Conservation (phyloP, 2,113 vertebrate genomes). For the Helogale parvula region DNA sequence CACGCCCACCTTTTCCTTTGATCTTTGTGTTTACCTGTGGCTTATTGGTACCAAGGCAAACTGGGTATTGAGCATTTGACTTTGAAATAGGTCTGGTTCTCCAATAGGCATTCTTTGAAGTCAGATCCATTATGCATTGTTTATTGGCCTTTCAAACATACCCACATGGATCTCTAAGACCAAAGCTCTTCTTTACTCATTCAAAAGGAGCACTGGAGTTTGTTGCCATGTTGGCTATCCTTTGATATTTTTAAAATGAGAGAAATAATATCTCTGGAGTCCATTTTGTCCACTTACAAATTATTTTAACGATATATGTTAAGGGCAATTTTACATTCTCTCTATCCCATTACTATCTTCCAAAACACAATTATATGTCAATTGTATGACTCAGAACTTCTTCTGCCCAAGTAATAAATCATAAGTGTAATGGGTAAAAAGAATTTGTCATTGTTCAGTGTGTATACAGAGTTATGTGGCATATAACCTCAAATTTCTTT, state of each 20-base stretch:
- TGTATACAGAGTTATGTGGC: conserved; percentile 62
- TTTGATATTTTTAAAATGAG: conserved; percentile 72
- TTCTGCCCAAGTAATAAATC: conserved; percentile 68
- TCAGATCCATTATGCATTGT: conserved; percentile 73
- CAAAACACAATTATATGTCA: conserved; percentile 74
- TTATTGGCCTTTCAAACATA: conserved; percentile 69
- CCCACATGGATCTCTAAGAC: conserved; percentile 71
- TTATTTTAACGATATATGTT: conserved; percentile 69
- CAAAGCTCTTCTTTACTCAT: conserved; percentile 48
- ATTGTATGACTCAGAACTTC: conserved; percentile 68
- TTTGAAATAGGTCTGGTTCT: conserved; percentile 75
- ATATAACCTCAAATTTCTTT: conserved; percentile 78
- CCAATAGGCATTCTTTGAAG: conserved; percentile 76
- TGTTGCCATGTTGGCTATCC: conserved; percentile 39
- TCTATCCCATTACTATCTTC: conserved; percentile 64
- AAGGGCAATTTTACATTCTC: conserved; percentile 49
- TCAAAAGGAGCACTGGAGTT: conserved; percentile 58
- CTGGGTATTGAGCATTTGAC: conserved; percentile 52
- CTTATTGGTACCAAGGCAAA: conserved; percentile 70
- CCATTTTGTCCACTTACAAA: conserved; percentile 69
- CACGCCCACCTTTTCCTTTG: conserved; percentile 73
- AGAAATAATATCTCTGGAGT: conserved; percentile 51
- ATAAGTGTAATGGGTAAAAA: conserved; percentile 69
- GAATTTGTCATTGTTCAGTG: conserved; percentile 66
- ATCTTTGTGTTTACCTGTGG: conserved; percentile 80